phyloP scores from a whole-genome alignment of 2,888 invertebrate species.

The Blastobasis lacticolella region DNA sequence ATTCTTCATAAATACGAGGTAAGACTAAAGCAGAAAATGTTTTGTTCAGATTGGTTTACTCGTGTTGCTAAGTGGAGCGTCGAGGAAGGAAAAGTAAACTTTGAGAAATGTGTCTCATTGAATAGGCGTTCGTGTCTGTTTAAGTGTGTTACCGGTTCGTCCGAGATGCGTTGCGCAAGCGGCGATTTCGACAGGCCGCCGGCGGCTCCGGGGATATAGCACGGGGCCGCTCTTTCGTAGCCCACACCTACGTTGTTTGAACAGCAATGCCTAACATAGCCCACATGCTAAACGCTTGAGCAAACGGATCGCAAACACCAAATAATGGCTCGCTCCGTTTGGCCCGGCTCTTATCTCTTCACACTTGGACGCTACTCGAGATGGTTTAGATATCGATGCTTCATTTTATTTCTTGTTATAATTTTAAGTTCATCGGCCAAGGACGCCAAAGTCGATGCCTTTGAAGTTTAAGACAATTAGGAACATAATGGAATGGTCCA shows the following conservation, averaged over 20 bases:
- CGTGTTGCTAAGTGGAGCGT: background rate
- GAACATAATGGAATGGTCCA: constrained; percentile 2
- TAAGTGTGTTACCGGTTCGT: constrained; percentile 49
- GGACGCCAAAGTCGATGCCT: constrained; percentile 13
- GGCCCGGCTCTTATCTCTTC: constrained; percentile 30
- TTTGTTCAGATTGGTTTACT: background rate
- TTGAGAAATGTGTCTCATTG: constrained; percentile 30
- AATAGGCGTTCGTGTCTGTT: constrained; percentile 28
- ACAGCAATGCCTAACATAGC: constrained; percentile 42
- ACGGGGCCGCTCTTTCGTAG: constrained; percentile 65
- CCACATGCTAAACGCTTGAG: constrained; percentile 50
- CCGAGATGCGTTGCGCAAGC: constrained; percentile 57
- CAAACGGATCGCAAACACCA: constrained; percentile 41
- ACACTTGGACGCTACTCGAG: constrained; percentile 15
- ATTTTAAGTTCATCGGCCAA: constrained; percentile 23
- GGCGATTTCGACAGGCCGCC: constrained; percentile 51
- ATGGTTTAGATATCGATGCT: constrained; percentile 13
- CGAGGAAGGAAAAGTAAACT: constrained; percentile 17
- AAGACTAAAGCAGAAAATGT: too few species aligned
- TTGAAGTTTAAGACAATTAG: constrained; percentile 8
- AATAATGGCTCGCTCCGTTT: constrained; percentile 31
- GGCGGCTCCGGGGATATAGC: constrained; percentile 51
- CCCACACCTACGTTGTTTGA: constrained; percentile 58
- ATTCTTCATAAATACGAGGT: too few species aligned
- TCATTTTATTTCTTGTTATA: constrained; percentile 12